phyloP scores from a whole-genome alignment of 2,797 vertebrate species.

The Acestrorhynchus altus region DNA sequence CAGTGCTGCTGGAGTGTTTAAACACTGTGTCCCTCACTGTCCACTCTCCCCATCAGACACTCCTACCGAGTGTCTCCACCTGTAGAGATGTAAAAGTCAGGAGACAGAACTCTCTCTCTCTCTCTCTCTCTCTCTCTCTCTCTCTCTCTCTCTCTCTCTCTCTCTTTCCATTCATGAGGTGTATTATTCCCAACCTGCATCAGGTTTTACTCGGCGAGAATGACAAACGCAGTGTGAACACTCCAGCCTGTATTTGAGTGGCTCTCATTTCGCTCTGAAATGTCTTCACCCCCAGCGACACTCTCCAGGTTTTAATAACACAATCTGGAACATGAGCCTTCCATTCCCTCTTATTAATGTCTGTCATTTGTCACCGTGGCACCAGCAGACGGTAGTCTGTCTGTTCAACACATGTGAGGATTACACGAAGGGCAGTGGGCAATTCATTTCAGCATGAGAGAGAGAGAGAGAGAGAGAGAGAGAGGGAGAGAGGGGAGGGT shows the following conservation, averaged over 20 bases:
- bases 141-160: background rate
- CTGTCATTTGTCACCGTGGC: constrained; percentile 60
- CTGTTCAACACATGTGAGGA: constrained; percentile 58
- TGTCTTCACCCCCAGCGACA: constrained; percentile 39
- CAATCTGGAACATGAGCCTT: constrained; percentile 56
- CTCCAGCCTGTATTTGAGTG: constrained; percentile 10
- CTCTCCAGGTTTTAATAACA: constrained; percentile 63
- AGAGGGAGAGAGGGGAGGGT: background rate
- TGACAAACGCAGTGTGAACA: constrained; percentile 6
- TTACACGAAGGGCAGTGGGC: constrained; percentile 47
- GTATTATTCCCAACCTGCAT: background rate
- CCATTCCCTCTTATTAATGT: constrained; percentile 55
- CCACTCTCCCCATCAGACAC: too few relatives aligned
- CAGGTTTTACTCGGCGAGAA: background rate
- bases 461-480: constrained; percentile 5
- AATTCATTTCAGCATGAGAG: constrained; percentile 46
- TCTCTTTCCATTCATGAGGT: background rate
- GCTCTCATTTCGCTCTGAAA: constrained; percentile 13
- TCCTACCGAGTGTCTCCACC: too few relatives aligned
- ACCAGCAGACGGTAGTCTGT: constrained; percentile 58
- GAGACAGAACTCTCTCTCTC: too few relatives aligned
- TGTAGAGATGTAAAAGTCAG: too few relatives aligned
- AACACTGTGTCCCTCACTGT: too few relatives aligned
- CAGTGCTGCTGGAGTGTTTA: too few relatives aligned
- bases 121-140: background rate